phyloP scores from a whole-genome alignment of 2,888 invertebrate species.

The Helobdella robusta region DNA sequence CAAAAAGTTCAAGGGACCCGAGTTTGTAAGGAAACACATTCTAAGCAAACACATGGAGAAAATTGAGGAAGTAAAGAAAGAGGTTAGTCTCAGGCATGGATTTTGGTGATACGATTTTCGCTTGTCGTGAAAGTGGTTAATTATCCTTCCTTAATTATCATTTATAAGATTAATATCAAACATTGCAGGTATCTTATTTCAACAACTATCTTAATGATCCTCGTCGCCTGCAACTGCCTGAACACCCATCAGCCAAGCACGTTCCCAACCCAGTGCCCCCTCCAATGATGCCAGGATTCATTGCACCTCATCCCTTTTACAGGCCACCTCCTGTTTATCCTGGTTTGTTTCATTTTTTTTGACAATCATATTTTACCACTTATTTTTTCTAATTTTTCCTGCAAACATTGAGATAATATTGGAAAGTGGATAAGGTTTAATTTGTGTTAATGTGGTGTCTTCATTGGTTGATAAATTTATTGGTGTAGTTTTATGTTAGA shows the following conservation, averaged over 20 bases:
- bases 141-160: no score
- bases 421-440: not conserved
- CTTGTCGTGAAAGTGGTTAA: no score
- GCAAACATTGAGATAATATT: not conserved
- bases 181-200: conserved; percentile 85
- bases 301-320: conserved; percentile 12
- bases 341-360: conserved; percentile 13
- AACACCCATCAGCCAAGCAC: conserved; percentile 53
- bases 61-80: conserved; percentile 89
- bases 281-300: conserved; percentile 21
- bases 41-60: conserved; percentile 94
- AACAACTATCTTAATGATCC: conserved; percentile 89
- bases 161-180: no score
- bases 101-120: no score
- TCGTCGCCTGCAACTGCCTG: conserved; percentile 83
- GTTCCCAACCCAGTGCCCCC: conserved; percentile 30
- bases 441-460: not conserved
- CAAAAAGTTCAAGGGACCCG: conserved; percentile 96
- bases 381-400: not conserved
- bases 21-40: conserved; percentile 95
- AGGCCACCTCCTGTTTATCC: conserved; percentile 14
- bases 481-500: not conserved
- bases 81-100: conserved; percentile 61
- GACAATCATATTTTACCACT: not conserved
- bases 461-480: not conserved